phyloP scores from a whole-genome alignment of 2,888 invertebrate genomes.

The Acleris cristana region DNA sequence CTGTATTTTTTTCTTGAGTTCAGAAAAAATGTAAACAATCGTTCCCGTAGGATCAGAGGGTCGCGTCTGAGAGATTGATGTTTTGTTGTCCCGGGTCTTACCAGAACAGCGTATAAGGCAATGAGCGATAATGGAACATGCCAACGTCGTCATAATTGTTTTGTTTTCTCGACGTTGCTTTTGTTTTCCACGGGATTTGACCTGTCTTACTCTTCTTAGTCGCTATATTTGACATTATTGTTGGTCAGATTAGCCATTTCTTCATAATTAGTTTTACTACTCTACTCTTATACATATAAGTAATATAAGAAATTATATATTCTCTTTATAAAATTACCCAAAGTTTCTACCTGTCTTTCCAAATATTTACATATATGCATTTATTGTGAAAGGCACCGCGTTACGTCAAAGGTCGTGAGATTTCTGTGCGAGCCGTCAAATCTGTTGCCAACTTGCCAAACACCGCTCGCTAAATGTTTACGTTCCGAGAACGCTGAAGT shows the following conservation, averaged over 20 bases:
- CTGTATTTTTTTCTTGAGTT: slow-evolving; percentile 57
- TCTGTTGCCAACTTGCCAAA: slow-evolving; percentile 29
- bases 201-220: slow-evolving; percentile 4
- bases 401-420: slow-evolving; percentile 18
- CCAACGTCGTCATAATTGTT: slow-evolving; percentile 17
- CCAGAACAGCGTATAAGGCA: slow-evolving; percentile 46
- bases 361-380: slow-evolving; percentile 1
- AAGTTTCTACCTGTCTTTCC: no score
- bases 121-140: slow-evolving; percentile 39
- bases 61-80: slow-evolving; percentile 45
- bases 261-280: background rate
- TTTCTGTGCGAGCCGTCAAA: slow-evolving; percentile 11
- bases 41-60: slow-evolving; percentile 47
- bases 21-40: slow-evolving; percentile 80
- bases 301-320: no score
- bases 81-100: slow-evolving; percentile 46
- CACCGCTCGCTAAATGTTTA: slow-evolving; percentile 37
- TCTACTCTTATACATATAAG: background rate
- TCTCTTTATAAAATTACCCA: no score
- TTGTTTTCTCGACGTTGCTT: slow-evolving; percentile 9
- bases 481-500: slow-evolving; percentile 33
- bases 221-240: background rate
- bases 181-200: slow-evolving; percentile 17
- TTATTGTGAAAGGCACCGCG: slow-evolving; percentile 15
- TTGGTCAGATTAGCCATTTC: background rate